A percentile compares a stretch with the other conserved stretches of the same genome.
phyloP scores from a whole-genome alignment of 2,888 invertebrate genomes.

The Pteria penguin region DNA sequence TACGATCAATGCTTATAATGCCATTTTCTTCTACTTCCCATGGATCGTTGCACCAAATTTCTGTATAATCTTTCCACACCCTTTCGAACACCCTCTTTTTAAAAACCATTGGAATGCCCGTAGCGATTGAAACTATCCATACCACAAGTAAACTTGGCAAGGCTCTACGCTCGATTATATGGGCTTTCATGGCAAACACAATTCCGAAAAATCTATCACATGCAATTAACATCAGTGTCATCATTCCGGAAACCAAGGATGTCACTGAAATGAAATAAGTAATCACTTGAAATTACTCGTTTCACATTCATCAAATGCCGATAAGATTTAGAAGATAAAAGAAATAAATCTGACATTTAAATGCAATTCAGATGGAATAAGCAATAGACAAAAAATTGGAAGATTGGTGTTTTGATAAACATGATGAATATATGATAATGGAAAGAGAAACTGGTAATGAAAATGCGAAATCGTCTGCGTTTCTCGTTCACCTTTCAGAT shows the following conservation, averaged over 20 bases:
- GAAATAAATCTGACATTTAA: too few relatives aligned
- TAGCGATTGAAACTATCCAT: slow-evolving; percentile 85
- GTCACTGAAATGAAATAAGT: too few relatives aligned
- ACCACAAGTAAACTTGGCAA: slow-evolving; percentile 85
- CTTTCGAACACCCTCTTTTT: slow-evolving; percentile 81
- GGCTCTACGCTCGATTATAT: slow-evolving; percentile 84
- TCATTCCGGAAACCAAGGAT: slow-evolving; percentile 87
- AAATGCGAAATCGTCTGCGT: too few relatives aligned
- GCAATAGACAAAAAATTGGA: too few relatives aligned
- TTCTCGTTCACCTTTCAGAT: too few relatives aligned
- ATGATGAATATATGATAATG: too few relatives aligned
- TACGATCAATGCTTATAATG: slow-evolving; percentile 65
- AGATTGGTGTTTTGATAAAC: too few relatives aligned
- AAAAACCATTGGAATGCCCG: slow-evolving; percentile 82
- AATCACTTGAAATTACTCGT: too few relatives aligned
- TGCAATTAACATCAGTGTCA: slow-evolving; percentile 88
- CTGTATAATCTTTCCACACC: slow-evolving; percentile 87
- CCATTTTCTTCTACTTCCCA: slow-evolving; percentile 53
- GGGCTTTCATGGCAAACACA: slow-evolving; percentile 86
- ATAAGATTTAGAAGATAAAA: too few relatives aligned
- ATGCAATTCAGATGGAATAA: too few relatives aligned
- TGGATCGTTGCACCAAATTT: slow-evolving; percentile 87
- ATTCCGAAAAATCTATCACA: slow-evolving; percentile 91
- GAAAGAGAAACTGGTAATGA: too few relatives aligned
- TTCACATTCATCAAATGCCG: too few relatives aligned